Evolutionary conservation across 2,797 vertebrate species (phyloP), one percentile per base, ranked within the genome.

Genomic region (Brachyrhaphis roseni): DNA sequence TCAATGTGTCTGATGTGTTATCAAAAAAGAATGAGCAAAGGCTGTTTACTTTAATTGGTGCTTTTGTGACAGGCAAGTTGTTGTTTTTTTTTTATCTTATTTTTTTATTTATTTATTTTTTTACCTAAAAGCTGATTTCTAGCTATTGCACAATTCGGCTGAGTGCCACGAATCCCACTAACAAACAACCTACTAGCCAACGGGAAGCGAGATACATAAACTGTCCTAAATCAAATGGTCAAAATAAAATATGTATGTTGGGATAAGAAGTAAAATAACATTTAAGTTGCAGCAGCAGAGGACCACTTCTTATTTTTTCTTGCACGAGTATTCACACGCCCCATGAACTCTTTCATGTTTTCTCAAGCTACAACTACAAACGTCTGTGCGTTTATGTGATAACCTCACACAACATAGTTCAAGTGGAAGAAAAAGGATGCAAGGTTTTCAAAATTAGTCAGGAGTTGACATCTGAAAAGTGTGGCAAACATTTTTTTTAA

Each of bases 101-200:
- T 45, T 87, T 84, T 26, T 36, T 12, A 41, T 87, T 77, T 16
- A 2, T 28, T 84, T 26, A 28, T 12, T 45, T 2, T 12, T 45
- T 2, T 15, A 84, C 94, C 64, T 93, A 89, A 86, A 74, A 34
- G 20, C 64, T 91, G 92, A 88, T 91, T 92, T 87, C 64, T 41
- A 16, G 36, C 64, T 36, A 20, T 64, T 36, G 8, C 31, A 36
- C 34, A 41, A 68, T 41, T 11, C 20, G 18, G 1, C 84, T 49
- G 31, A 18, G 79, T 88, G 86, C 90, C 89, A 91, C 91, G 89
- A 87, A 88, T 91, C 89, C 92, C 90, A 82, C 91, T 92, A 90
- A 94, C 91, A 89, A 84, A 87, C 88, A 90, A 87, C 89, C 90
- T 83, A 93, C 83, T 84, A 88, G 81, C 76, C 76, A 85, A 66